Evolutionary conservation across 2,797 vertebrate species (phyloP).

Genomic region (Miichthys miiuy): DNA sequence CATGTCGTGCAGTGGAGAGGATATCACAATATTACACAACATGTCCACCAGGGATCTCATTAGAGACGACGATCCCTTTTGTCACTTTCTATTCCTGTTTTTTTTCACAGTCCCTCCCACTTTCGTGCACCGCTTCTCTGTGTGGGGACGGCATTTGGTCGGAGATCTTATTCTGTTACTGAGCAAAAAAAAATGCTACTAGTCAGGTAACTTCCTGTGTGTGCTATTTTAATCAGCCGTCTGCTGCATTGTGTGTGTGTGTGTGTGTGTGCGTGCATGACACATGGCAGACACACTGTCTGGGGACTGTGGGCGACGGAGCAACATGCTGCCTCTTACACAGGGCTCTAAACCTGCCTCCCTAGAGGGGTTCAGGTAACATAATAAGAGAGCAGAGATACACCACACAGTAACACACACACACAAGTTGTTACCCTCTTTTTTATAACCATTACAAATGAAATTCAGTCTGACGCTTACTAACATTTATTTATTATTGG

Average conservation of each 20-base stretch:
- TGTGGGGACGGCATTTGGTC: conserved; percentile 31
- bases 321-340: conserved; percentile 59
- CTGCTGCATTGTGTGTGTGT: conserved; percentile 2
- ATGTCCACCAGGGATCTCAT: conserved; percentile 37
- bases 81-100: conserved; percentile 73
- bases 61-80: conserved; percentile 40
- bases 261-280: background rate
- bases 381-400: conserved; percentile 43
- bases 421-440: background rate
- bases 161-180: conserved; percentile 24
- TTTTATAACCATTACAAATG: conserved; percentile 13
- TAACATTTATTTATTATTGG: conserved; percentile 55
- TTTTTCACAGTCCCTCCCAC: conserved; percentile 35
- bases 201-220: conserved; percentile 41
- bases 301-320: conserved; percentile 66
- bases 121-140: conserved; percentile 64
- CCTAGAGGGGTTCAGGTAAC: conserved; percentile 77
- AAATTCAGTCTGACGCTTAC: conserved; percentile 36
- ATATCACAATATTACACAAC: conserved; percentile 73
- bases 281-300: conserved; percentile 72
- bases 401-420: conserved; percentile 13
- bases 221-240: conserved; percentile 23
- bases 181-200: background rate
- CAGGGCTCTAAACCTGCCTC: conserved; percentile 67
- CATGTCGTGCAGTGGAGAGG: conserved; percentile 39